A percentile compares a stretch with the other conserved stretches of the same genome.
Conservation (phyloP, 1,140 invertebrate genomes). For the Branchinecta lynchi region DNA sequence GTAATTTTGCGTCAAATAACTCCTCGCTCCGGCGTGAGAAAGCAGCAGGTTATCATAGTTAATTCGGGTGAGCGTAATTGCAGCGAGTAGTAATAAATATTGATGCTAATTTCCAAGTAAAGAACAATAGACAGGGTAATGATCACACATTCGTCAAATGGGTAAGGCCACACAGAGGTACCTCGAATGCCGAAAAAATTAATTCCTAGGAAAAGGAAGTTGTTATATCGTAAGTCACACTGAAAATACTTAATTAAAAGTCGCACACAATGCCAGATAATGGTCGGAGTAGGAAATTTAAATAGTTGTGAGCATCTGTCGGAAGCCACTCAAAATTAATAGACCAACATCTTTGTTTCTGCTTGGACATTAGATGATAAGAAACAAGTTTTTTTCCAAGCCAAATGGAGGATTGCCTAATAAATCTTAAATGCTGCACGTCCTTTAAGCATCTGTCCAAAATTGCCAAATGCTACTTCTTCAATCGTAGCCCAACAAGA, state of each 20-base stretch:
- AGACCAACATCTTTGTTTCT: too few relatives aligned
- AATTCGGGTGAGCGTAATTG: slow-evolving; percentile 11
- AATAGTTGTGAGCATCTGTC: too few relatives aligned
- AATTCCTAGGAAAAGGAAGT: background rate
- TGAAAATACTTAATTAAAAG: too few relatives aligned
- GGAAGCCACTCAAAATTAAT: too few relatives aligned
- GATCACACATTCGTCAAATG: slow-evolving; percentile 7
- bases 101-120: slow-evolving; percentile 10
- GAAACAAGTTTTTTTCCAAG: too few relatives aligned
- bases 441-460: too few relatives aligned
- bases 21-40: slow-evolving; percentile 2
- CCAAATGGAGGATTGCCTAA: too few relatives aligned
- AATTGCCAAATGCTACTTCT: slow-evolving; percentile 33
- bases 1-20: slow-evolving; percentile 9
- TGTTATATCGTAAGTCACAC: too few relatives aligned
- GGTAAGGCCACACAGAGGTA: slow-evolving; percentile 8
- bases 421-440: too few relatives aligned
- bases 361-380: too few relatives aligned
- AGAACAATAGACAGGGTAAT: slow-evolving; percentile 11
- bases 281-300: too few relatives aligned
- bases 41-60: slow-evolving; percentile 6
- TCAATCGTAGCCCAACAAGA: slow-evolving; percentile 61
- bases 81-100: background rate
- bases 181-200: background rate
- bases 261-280: too few relatives aligned